Evolutionary conservation across 2,113 vertebrate species (phyloP).

Genomic region (Labeo rohita): DNA sequence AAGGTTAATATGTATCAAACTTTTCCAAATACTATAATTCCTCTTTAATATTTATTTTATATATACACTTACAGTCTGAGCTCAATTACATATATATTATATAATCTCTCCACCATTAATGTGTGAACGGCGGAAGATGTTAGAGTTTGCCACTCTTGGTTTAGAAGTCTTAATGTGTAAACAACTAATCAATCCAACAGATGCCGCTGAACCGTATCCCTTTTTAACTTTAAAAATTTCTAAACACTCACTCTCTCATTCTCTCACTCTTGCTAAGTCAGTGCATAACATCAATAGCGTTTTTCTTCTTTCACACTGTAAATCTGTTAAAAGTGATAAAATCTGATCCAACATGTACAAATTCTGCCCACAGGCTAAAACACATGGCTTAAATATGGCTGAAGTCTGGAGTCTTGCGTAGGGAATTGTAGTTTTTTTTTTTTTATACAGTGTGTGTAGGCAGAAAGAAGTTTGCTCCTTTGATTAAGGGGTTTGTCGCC

Average conservation of each 20-base stretch:
- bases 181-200: conserved; percentile 13
- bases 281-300: conserved; percentile 8
- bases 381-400: conserved; percentile 28
- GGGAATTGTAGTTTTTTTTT: conserved; percentile 15
- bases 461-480: not conserved
- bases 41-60: conserved; percentile 1
- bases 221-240: not conserved
- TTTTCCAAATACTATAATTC: conserved; percentile 5
- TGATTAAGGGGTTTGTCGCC: conserved; percentile 61
- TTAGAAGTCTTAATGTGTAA: conserved; percentile 9
- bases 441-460: not conserved
- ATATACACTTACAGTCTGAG: conserved; percentile 32
- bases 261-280: conserved; percentile 9
- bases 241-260: not conserved
- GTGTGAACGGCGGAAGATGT: not conserved
- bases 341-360: not conserved
- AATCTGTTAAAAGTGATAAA: conserved; percentile 26
- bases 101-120: not conserved
- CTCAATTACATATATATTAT: conserved; percentile 4
- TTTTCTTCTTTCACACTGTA: not conserved
- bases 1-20: not conserved
- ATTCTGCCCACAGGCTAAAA: conserved; percentile 35
- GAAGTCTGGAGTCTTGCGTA: conserved; percentile 30
- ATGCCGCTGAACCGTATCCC: not conserved
- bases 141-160: conserved; percentile 2